phyloP scores from a whole-genome alignment of 1,140 invertebrate species.

The Reticulitermes speratus region DNA sequence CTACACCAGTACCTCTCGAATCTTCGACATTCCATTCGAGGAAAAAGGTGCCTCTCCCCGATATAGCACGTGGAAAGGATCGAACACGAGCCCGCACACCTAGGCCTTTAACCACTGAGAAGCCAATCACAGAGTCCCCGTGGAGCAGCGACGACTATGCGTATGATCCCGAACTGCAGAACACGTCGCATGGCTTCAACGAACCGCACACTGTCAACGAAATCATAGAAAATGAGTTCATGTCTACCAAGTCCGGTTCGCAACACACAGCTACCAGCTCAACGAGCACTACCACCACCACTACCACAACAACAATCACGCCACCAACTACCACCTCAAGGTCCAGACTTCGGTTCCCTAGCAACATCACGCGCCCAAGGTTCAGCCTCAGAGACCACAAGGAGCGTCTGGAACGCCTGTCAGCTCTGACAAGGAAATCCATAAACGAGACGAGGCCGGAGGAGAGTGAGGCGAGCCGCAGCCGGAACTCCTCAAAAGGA shows the following conservation, averaged over 20 bases:
- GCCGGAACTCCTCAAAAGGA: not conserved
- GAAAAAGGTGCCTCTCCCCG: not conserved
- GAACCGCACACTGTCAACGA: not conserved
- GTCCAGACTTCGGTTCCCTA: not conserved
- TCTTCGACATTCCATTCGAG: not conserved
- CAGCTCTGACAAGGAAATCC: not conserved
- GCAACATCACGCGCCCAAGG: constrained; percentile 25
- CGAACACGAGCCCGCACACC: not conserved
- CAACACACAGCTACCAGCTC: not conserved
- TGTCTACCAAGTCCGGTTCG: constrained; percentile 13
- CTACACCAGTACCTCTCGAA: not conserved
- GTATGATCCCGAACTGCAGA: not conserved
- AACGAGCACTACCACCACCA: constrained; percentile 6
- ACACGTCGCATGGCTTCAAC: not conserved
- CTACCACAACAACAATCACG: constrained; percentile 24
- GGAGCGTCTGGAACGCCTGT: constrained; percentile 26
- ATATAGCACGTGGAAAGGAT: not conserved
- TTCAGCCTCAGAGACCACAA: constrained; percentile 33
- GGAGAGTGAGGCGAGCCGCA: not conserved
- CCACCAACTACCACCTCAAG: constrained; percentile 13
- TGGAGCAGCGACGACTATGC: not conserved
- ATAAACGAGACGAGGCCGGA: not conserved
- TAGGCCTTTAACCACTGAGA: not conserved
- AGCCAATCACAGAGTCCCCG: not conserved
- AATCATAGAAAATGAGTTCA: not conserved